phyloP scores from a whole-genome alignment of 2,797 vertebrate genomes.

The Hirundo rustica region DNA sequence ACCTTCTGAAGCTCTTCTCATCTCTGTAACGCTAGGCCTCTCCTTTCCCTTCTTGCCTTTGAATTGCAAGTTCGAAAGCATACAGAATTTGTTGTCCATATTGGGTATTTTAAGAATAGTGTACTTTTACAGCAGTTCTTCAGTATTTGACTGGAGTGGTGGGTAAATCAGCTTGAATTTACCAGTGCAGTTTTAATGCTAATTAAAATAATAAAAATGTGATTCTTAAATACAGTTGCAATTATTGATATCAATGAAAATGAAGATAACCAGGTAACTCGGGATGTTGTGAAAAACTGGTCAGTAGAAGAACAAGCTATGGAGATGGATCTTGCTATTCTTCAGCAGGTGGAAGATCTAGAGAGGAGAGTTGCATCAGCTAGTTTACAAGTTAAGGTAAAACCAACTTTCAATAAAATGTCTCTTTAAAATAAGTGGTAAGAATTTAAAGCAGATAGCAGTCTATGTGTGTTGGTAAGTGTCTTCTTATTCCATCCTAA shows the following conservation, averaged over 20 bases:
- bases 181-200: background rate
- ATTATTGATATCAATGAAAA: slow-evolving; percentile 84
- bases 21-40: background rate
- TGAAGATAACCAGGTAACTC: slow-evolving; percentile 83
- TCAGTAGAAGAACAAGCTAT: slow-evolving; percentile 92
- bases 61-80: background rate
- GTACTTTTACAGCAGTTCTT: background rate
- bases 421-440: slow-evolving; percentile 51
- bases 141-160: slow-evolving; percentile 1
- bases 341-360: slow-evolving; percentile 92
- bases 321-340: slow-evolving; percentile 87
- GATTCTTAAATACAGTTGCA: slow-evolving; percentile 77
- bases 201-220: slow-evolving; percentile 62
- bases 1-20: background rate
- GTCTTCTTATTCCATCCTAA: background rate
- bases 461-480: slow-evolving; percentile 48
- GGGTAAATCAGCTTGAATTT: slow-evolving; percentile 2
- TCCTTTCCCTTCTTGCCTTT: background rate
- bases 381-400: slow-evolving; percentile 93
- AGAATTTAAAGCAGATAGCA: slow-evolving; percentile 20
- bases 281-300: slow-evolving; percentile 87
- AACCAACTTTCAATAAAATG: slow-evolving; percentile 62
- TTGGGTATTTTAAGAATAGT: background rate
- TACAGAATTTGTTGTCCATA: background rate
- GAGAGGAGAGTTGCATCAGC: slow-evolving; percentile 91